Base-by-base conservation (phyloP, 92 coral and sea anemone species). In the Heliopora coerulea region DNA sequence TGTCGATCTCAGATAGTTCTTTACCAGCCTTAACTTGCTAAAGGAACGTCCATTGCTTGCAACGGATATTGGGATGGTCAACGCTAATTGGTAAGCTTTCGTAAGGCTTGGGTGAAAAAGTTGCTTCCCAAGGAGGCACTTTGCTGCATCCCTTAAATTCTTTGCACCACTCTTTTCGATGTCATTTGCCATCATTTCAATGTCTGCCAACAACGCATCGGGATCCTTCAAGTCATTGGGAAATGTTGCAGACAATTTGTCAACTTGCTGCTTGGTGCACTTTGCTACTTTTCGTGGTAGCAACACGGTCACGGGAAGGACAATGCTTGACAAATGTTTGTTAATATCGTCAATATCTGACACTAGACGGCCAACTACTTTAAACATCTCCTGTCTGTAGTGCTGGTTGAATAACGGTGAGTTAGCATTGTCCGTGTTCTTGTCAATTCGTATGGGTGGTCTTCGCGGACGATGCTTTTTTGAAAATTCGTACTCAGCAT, bases 21-120 rank as follows among this genome's bases (percentile, higher is more conserved):
- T 52, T 52, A 52, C 58, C 58, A 52, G 58, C 58, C 58, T 52
- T 52, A 52, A 52, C 58, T 60, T 60, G 32, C 66, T 60, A 15
- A 31, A 60, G 34, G 41, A 28, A 31, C 42, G 66, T 29, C 29
- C 66, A 31, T 60, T 60, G 35, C 66, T 60, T 28, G 66, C 66
- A 12, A 60, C 66, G 18, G 42, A 60, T 14, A 27, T 19, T 31
- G 66, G 66, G 29, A 60, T 60, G 34, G 66, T 60, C 31, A 60
- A 31, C 7, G 66, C 66, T 8, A 60, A 29, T 39, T 60, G 66
- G 42, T 60, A 60, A 3, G 41, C 66, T 60, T 60, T 60, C 15
- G 66, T 14, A 9, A 60, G 66, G 66, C 35, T 60, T 12, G 66
- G 42, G 32, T 60, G 35, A 60, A 31, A 60, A 9, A 0, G 41